Percentiles rank a stretch among this genome's conserved stretches.
Conservation (phyloP, 2,797 vertebrate species). For the Poecilia wingei region DNA sequence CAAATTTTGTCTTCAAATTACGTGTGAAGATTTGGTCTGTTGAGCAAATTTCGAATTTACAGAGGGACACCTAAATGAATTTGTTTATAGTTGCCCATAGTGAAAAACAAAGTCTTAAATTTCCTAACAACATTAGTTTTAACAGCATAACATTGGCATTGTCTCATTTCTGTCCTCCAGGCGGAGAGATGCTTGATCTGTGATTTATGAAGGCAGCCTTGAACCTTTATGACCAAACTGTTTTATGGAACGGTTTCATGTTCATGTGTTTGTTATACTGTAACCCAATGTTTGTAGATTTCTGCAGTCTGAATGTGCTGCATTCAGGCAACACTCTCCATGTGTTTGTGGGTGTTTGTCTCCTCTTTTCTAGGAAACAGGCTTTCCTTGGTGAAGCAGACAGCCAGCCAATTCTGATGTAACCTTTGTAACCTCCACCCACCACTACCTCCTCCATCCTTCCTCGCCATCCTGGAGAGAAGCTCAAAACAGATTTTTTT, state of each 20-base stretch:
- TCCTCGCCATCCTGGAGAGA: slow-evolving; percentile 56
- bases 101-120: neutral
- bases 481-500: slow-evolving; percentile 62
- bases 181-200: neutral
- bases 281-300: slow-evolving; percentile 63
- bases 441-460: slow-evolving; percentile 48
- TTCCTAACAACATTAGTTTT: neutral
- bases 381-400: slow-evolving; percentile 62
- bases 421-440: slow-evolving; percentile 68
- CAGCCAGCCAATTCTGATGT: slow-evolving; percentile 53
- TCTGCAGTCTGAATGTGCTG: slow-evolving; percentile 9
- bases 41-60: neutral
- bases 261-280: slow-evolving; percentile 6
- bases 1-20: neutral
- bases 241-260: slow-evolving; percentile 4
- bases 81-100: neutral
- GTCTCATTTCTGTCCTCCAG: neutral
- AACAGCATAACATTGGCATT: neutral
- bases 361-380: slow-evolving; percentile 71
- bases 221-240: neutral
- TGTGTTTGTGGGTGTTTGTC: slow-evolving; percentile 62
- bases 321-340: slow-evolving; percentile 62
- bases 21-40: neutral
- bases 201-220: neutral
- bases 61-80: neutral